Conservation (phyloP, 53 echinoderm and acorn worm genomes). For the Hippasteria phrygiana region DNA sequence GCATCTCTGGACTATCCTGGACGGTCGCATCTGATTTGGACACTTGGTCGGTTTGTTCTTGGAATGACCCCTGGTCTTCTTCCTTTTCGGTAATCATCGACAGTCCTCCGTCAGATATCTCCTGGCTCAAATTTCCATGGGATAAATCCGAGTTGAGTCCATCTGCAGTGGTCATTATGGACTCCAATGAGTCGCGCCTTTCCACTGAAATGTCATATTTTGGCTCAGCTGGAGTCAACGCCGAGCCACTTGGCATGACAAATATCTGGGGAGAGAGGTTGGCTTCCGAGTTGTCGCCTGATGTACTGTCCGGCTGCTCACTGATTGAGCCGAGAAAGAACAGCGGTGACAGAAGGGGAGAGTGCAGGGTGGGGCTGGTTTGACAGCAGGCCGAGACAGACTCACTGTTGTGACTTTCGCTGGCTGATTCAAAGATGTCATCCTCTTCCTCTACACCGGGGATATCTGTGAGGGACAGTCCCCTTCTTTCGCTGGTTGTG, state of each 20-base stretch:
- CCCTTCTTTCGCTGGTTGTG: conserved; percentile 43
- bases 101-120: conserved; percentile 55
- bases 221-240: no score
- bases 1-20: neutral
- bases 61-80: conserved; percentile 17
- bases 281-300: neutral
- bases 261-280: conserved; percentile 8
- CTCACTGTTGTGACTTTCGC: neutral
- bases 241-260: conserved; percentile 2
- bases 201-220: neutral
- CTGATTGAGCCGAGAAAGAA: conserved; percentile 37
- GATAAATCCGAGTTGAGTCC: neutral
- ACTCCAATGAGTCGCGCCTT: conserved; percentile 38
- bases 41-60: neutral
- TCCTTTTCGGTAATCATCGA: conserved; percentile 50
- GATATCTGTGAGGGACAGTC: conserved; percentile 67
- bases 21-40: neutral
- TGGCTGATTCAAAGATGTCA: conserved; percentile 38
- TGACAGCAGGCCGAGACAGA: conserved; percentile 51
- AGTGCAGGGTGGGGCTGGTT: conserved; percentile 64
- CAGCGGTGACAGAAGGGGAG: conserved; percentile 64
- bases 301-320: conserved; percentile 14
- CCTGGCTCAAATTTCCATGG: conserved; percentile 30
- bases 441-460: conserved; percentile 63
- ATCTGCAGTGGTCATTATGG: conserved; percentile 21